A percentile compares a stretch with the other conserved stretches of the same genome.
Conservation (phyloP, 2,888 invertebrate species). For the Leptogaster cylindrica region DNA sequence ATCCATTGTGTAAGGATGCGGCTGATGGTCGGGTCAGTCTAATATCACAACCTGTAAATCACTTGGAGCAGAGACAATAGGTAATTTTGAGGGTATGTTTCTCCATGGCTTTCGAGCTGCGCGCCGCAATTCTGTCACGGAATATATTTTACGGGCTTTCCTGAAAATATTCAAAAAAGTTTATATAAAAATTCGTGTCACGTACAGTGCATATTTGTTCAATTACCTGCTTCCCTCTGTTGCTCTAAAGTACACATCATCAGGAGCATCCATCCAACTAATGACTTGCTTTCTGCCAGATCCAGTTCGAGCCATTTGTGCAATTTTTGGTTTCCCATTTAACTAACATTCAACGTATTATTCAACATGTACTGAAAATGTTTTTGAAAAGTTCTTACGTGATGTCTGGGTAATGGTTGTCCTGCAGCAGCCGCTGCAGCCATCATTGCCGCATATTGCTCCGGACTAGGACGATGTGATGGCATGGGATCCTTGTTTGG, state of each 20-base stretch:
- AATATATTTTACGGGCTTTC: constrained; percentile 82
- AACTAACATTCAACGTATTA: constrained; percentile 63
- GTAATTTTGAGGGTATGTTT: constrained; percentile 63
- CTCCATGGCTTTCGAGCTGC: constrained; percentile 88
- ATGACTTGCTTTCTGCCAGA: constrained; percentile 87
- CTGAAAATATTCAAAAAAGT: constrained; percentile 61
- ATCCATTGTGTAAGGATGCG: constrained; percentile 72
- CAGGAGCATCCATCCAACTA: constrained; percentile 98
- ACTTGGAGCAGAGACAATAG: constrained; percentile 59
- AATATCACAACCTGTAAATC: constrained; percentile 75
- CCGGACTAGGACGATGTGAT: constrained; percentile 72
- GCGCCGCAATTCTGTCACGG: constrained; percentile 78
- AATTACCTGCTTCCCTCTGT: constrained; percentile 86
- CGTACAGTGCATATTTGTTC: background rate
- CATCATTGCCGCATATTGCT: constrained; percentile 76
- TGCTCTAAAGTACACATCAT: constrained; percentile 94
- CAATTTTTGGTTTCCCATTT: constrained; percentile 83
- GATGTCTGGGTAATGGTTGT: constrained; percentile 74
- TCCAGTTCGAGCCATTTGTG: constrained; percentile 78
- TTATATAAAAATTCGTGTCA: background rate
- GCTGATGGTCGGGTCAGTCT: constrained; percentile 70
- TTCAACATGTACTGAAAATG: background rate
- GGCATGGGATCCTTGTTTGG: constrained; percentile 79
- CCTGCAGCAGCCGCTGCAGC: constrained; percentile 71
- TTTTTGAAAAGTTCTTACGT: constrained; percentile 65